Evolutionary conservation across 2,113 vertebrate species (phyloP), one percentile per base, ranked within the genome.

Genomic region (Lampris megalopsis): DNA sequence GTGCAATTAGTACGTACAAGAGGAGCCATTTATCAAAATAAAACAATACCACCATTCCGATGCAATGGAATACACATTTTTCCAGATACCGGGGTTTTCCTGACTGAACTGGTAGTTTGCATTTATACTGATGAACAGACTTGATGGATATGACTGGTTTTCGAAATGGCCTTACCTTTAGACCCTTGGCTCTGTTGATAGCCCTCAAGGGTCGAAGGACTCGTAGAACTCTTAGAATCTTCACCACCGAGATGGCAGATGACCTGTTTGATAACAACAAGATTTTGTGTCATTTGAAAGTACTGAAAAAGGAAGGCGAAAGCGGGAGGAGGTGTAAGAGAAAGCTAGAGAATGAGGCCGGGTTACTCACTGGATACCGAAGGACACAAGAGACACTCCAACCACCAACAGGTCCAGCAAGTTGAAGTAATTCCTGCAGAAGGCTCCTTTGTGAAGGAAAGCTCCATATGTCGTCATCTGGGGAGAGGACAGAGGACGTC

Each of bases 391-490:
- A 45, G 98, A 99, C 49, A 99, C 97, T n/a, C 98, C 98, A 59
- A 99, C 98, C 59, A 99, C 98, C 90, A 99, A 89, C 92, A 99
- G 94, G 86, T 99, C 98, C 87, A 99, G 93, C 89, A 99, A 93
- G 92, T 99, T 99, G 90, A 99, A 99, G 91, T 98, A 98, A 92
- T 98, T 99, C 86, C 98, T 96, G 91, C 98, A 99, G 94, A 99
- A 99, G 58, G 97, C 97, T 59, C 98, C 98, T 93, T 99, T 98
- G 93, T 99, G 98, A 77, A 99, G 95, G 91, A 99, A 97, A 4
- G 98, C 98, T 89, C 98, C 98, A 67, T 97, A 99, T 41, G 97
- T 97, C 2, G 96, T 97, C 97, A 99, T 98, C 98, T 99, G 93
- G 71, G 57, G 75, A 75, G 66, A 82, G 70, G 67, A 68, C 49